Percentiles rank a stretch among this genome's conserved stretches.
Conservation (phyloP, 2,888 invertebrate species). For the Limnephilus lunatus region DNA sequence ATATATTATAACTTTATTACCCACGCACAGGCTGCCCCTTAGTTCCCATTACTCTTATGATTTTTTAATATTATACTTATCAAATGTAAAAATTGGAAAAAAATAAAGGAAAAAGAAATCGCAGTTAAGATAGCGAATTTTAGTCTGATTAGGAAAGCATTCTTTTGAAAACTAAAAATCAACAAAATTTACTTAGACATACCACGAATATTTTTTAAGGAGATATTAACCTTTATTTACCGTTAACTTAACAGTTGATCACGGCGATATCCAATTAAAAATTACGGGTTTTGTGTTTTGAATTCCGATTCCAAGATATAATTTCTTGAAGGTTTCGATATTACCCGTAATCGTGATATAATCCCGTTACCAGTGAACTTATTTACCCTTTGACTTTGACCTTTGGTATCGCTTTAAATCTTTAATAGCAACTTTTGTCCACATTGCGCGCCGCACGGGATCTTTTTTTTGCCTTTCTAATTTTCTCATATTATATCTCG, state of each 20-base stretch:
- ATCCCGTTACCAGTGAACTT: neutral
- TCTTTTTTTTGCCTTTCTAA: neutral
- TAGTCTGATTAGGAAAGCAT: neutral
- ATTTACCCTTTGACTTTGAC: slow-evolving; percentile 17
- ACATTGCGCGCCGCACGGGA: neutral
- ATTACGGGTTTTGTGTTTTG: neutral
- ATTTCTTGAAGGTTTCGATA: neutral
- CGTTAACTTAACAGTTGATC: neutral
- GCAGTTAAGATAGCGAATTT: neutral
- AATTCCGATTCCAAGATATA: neutral
- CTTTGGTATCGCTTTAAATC: neutral
- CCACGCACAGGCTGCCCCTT: too few species aligned
- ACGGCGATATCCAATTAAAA: neutral
- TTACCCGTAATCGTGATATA: neutral
- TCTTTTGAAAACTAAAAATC: neutral
- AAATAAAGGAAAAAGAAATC: too few species aligned
- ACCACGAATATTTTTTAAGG: too few species aligned
- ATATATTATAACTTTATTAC: too few species aligned
- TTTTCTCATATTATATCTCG: neutral
- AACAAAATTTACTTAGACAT: too few species aligned
- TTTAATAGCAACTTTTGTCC: neutral
- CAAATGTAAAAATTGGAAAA: too few species aligned
- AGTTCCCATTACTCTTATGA: too few species aligned
- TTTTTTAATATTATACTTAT: too few species aligned
- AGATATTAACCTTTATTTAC: neutral